Evolutionary conservation across 2,113 vertebrate species (phyloP).

Genomic region (Sebastes schlegelii): DNA sequence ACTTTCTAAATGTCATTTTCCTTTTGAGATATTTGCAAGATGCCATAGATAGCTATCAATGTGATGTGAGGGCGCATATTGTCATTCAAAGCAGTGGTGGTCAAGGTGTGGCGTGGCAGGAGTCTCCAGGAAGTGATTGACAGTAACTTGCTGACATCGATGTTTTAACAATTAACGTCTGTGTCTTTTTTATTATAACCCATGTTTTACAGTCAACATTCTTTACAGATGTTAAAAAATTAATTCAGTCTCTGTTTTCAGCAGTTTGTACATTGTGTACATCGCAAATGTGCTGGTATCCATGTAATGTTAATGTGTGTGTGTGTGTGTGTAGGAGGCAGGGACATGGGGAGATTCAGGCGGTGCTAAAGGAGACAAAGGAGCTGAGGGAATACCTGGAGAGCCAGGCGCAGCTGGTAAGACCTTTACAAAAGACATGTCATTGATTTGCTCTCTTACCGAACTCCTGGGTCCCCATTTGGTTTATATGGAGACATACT

Average conservation of each 20-base stretch:
- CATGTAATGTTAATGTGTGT: neutral
- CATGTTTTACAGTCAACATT: neutral
- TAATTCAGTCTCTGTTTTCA: neutral
- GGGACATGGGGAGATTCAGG: conserved; percentile 1
- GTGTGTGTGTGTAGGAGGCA: conserved; percentile 56
- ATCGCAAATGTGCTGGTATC: neutral
- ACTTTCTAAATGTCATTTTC: neutral
- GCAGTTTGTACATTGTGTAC: neutral
- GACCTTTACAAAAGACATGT: neutral
- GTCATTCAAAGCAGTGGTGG: neutral
- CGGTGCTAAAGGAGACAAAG: conserved; percentile 90
- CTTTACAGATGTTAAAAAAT: neutral
- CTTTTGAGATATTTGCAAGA: neutral
- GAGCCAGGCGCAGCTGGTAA: conserved; percentile 87
- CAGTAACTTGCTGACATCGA: neutral
- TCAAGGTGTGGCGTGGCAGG: neutral
- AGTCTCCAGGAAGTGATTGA: neutral
- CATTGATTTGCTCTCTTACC: neutral
- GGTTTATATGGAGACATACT: neutral
- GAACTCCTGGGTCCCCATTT: neutral
- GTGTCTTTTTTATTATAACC: conserved; percentile 6
- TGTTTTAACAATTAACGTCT: conserved; percentile 17
- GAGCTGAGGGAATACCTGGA: conserved; percentile 88
- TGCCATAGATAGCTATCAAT: neutral
- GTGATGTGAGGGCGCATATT: neutral